A percentile compares a stretch with the other conserved stretches of the same genome.
These are phyloP conservation scores for Tenualosa thibaudeaui DNA, from an alignment of 2,797 vertebrate genomes.

Conservation along the genomic window DNA sequence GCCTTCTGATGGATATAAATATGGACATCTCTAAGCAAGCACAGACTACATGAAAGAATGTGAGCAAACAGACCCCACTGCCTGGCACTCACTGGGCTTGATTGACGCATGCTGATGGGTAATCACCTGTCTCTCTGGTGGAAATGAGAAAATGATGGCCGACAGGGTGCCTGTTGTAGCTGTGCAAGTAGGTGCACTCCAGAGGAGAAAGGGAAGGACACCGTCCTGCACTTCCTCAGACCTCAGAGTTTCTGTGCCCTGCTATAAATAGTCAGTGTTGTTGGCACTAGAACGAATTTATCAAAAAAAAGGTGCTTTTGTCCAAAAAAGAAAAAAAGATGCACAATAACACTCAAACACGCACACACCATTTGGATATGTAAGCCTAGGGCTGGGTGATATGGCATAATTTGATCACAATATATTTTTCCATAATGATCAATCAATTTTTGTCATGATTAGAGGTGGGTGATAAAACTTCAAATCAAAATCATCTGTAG, in stretches of 20 bases:
- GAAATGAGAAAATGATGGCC: neutral
- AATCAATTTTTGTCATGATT: no score
- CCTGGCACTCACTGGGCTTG: neutral
- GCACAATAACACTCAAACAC: neutral
- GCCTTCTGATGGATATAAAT: neutral
- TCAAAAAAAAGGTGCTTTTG: neutral
- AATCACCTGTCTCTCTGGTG: neutral
- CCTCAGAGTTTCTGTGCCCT: neutral
- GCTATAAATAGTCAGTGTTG: neutral
- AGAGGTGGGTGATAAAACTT: no score
- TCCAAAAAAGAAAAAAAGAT: slow-evolving; percentile 10
- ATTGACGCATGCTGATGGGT: neutral
- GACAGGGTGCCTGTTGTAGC: neutral
- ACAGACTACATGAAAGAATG: neutral
- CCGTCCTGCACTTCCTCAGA: neutral
- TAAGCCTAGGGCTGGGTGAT: neutral
- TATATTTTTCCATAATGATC: no score
- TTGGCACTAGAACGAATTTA: neutral
- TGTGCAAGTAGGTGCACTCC: neutral
- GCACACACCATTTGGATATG: neutral
- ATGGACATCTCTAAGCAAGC: neutral
- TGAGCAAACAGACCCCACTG: neutral
- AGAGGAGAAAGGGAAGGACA: neutral
- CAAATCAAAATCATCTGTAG: no score
- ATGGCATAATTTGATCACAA: no score